These are phyloP conservation scores for Mya arenaria DNA, from an alignment of 1,140 invertebrate species.

Conservation along the genomic window DNA sequence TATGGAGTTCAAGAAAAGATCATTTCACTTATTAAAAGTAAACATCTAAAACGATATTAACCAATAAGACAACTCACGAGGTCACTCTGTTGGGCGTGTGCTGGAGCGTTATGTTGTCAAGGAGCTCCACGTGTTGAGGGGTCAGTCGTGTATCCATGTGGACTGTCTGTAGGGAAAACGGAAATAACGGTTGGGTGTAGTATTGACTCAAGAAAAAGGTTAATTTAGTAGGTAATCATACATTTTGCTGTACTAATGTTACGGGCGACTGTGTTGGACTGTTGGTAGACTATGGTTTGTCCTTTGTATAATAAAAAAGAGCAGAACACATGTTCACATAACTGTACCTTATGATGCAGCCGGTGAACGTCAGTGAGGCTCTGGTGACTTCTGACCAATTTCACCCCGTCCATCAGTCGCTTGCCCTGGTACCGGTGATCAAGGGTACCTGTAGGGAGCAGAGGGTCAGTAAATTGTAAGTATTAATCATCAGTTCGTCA, in stretches of 20 bases:
- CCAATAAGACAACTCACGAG: conserved; percentile 13
- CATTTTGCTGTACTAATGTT: too few relatives aligned
- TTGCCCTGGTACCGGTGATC: conserved; percentile 17
- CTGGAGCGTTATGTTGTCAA: conserved; percentile 34
- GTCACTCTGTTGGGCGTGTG: conserved; percentile 2
- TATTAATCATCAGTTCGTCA: too few relatives aligned
- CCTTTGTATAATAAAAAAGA: too few relatives aligned
- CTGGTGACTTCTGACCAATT: conserved; percentile 11
- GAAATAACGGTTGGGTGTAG: not conserved
- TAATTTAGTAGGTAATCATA: too few relatives aligned
- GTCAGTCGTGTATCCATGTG: conserved; percentile 15
- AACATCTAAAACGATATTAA: too few relatives aligned
- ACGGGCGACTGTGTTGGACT: too few relatives aligned
- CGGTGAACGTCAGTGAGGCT: conserved; percentile 26
- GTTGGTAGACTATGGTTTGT: too few relatives aligned
- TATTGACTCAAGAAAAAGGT: not conserved
- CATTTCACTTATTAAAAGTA: too few relatives aligned
- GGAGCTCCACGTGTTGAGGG: conserved; percentile 4
- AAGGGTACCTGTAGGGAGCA: conserved; percentile 9
- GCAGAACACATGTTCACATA: too few relatives aligned
- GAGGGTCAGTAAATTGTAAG: too few relatives aligned
- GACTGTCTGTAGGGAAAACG: conserved; percentile 1
- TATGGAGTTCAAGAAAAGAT: too few relatives aligned
- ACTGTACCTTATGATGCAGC: conserved; percentile 36
- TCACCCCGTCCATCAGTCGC: not conserved